These are phyloP conservation scores for Phymanthus crucifer DNA, from an alignment of 92 coral and sea anemone genomes.

Conservation along the genomic window DNA sequence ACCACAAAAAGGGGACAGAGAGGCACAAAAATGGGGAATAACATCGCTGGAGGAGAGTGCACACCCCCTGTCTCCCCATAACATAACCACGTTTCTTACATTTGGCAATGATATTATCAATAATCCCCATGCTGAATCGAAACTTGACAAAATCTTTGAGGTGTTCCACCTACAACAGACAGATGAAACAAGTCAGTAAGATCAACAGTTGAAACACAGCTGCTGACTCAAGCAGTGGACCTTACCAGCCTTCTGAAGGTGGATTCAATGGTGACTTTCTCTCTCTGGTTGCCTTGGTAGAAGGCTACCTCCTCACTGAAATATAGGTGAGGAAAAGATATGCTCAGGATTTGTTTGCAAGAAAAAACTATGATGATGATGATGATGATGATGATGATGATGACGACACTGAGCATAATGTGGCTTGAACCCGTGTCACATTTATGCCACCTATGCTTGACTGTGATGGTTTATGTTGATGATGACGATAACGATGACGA, in stretches of 20 bases:
- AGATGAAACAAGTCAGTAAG: not conserved
- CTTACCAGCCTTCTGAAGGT: conserved; percentile 88
- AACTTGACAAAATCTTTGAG: conserved; percentile 88
- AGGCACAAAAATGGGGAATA: too few species aligned
- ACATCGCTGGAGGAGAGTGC: too few species aligned
- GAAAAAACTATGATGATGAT: not conserved
- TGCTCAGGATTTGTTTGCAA: not conserved
- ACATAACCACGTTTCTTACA: conserved; percentile 92
- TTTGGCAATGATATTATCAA: conserved; percentile 94
- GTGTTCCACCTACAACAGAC: conserved; percentile 66
- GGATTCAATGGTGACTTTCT: conserved; percentile 71
- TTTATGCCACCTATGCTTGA: too few species aligned
- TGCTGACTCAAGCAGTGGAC: not conserved
- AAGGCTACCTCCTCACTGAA: conserved; percentile 96
- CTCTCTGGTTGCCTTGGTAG: conserved; percentile 90
- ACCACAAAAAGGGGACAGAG: too few species aligned
- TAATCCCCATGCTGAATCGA: conserved; percentile 90
- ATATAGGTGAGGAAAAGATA: not conserved
- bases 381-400: too few species aligned
- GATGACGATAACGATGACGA: not conserved
- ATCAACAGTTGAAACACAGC: not conserved
- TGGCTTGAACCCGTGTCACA: too few species aligned
- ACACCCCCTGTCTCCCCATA: too few species aligned
- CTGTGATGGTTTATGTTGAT: not conserved
- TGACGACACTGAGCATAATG: too few species aligned